These are phyloP conservation scores for Amiota communis DNA, from an alignment of 2,888 invertebrate species.

Conservation along the genomic window DNA sequence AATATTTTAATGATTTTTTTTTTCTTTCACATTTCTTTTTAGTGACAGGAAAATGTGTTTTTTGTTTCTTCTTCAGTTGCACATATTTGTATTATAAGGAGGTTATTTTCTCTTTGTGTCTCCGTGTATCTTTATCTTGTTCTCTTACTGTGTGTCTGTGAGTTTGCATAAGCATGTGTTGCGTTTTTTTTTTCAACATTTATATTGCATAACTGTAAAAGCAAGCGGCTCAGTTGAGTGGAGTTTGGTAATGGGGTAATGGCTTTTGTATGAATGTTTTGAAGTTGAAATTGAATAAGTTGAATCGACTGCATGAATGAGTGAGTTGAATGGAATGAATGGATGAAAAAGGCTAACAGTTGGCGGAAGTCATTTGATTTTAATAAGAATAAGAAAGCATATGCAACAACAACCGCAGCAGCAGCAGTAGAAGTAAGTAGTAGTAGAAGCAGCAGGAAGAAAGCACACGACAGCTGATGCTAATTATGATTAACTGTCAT, in stretches of 20 bases:
- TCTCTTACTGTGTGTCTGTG: conserved; percentile 40
- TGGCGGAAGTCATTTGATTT: conserved; percentile 22
- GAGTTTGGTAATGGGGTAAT: conserved; percentile 40
- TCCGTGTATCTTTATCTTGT: too few species aligned
- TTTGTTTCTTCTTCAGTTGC: conserved; percentile 4
- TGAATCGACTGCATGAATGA: background rate
- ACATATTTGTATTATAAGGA: conserved; percentile 53
- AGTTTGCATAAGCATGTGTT: conserved; percentile 19
- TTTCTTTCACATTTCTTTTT: background rate
- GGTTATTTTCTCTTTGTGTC: conserved; percentile 31
- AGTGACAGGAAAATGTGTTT: conserved; percentile 24
- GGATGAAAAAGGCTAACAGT: conserved; percentile 26
- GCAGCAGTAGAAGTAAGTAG: too few species aligned
- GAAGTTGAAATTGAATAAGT: conserved; percentile 19
- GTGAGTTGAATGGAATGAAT: background rate
- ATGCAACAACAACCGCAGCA: too few species aligned
- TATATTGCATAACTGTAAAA: conserved; percentile 62
- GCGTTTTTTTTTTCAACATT: conserved; percentile 19
- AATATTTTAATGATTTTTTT: conserved; percentile 34
- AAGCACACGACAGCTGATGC: too few species aligned
- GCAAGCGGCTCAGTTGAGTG: conserved; percentile 41
- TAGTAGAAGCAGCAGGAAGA: too few species aligned
- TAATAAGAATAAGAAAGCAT: too few species aligned
- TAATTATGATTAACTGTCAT: too few species aligned
- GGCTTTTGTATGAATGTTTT: conserved; percentile 30